These are phyloP conservation scores for Chrysolina americana DNA, from an alignment of 2,888 invertebrate genomes.

Conservation along the genomic window DNA sequence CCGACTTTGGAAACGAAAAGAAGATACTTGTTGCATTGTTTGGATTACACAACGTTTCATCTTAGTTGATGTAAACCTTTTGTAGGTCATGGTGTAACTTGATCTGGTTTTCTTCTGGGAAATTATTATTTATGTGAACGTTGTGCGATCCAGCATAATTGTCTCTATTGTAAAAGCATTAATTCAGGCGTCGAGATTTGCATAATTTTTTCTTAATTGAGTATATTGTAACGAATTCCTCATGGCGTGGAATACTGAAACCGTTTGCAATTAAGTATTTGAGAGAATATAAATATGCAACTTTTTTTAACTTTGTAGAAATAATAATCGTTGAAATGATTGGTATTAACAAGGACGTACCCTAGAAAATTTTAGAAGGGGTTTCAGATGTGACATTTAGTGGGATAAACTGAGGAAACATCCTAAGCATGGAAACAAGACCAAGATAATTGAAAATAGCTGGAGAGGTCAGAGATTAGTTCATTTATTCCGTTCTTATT, in stretches of 20 bases:
- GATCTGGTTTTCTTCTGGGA: constrained; percentile 48
- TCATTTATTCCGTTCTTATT: no score
- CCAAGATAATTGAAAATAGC: no score
- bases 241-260: neutral
- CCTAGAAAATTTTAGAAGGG: no score
- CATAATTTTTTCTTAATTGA: constrained; percentile 26
- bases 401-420: no score
- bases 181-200: constrained; percentile 15
- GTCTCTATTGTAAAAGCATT: constrained; percentile 38
- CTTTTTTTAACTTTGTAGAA: neutral
- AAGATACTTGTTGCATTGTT: constrained; percentile 50
- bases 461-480: no score
- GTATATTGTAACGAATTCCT: constrained; percentile 27
- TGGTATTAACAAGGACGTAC: no score
- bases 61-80: constrained; percentile 44
- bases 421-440: no score
- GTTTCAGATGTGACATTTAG: no score
- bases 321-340: no score
- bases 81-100: constrained; percentile 46
- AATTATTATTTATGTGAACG: constrained; percentile 34
- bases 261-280: neutral
- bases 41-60: constrained; percentile 42
- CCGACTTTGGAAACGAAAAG: constrained; percentile 48
- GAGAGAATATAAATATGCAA: constrained; percentile 2
- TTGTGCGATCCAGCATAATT: constrained; percentile 28